Evolutionary conservation across 2,888 invertebrate genomes (phyloP), one percentile per base, ranked within the genome.

Genomic region (Margaritifera margaritifera): DNA sequence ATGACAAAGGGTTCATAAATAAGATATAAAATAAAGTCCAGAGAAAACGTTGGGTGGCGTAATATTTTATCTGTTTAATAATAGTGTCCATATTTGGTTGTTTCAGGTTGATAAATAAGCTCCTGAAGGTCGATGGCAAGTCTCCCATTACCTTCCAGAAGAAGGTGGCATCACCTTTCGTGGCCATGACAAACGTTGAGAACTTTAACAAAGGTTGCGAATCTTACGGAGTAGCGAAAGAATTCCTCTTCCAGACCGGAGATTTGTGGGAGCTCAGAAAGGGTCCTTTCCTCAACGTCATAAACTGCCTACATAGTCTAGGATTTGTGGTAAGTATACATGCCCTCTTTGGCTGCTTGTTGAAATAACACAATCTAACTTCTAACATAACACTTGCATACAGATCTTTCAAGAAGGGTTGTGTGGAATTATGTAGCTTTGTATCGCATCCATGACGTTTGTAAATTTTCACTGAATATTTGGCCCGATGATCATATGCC

Each of bases 161-260:
- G 77, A 88, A 87, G 66, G 83, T 79, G 11, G 72, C 74, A 62
- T 82, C 86, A n/a, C 83, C 86, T n/a, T 87, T 88, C 72, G 84
- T 86, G 61, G 86, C 86, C 54, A 81, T 86, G 85, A 84, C 86
- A 72, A 88, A 88, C 80, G 85, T 88, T 62, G 87, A 87, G 64
- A 77, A 78, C 64, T 88, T 86, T 76, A 84, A 83, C 81, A 84
- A 85, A 69, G 88, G 83, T 4, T 80, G 80, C 59, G 68, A 71
- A 22, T 70, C 74, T 18, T 88, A 84, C 69, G 88, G 88, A 2
- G 64, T 88, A 52, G 73, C 74, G 42, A 80, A 83, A 69, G 83
- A 84, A 71, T 77, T 72, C 25, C 72, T 79, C 55, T 86, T 87
- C 77, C 83, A 84, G 75, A 83, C 84, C 31, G 80, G 79, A 22